Percentiles rank a stretch among this genome's conserved stretches.
phyloP scores from a whole-genome alignment of 2,888 invertebrate species.

The Sarcophaga rosellei region DNA sequence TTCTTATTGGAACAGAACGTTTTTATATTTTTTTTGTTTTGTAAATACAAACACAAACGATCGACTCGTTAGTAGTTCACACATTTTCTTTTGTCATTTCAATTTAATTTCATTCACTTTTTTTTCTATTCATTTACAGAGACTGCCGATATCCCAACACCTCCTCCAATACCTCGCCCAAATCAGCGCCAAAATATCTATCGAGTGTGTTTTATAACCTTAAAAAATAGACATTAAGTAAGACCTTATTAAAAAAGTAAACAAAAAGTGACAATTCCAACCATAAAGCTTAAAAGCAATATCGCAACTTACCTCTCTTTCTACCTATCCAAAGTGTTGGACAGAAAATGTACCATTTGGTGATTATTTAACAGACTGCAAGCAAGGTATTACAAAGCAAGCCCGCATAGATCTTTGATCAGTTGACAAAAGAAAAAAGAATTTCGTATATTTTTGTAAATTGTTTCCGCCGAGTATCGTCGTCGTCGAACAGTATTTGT shows the following conservation, averaged over 20 bases:
- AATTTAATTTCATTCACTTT: constrained; percentile 30
- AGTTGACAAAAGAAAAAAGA: not conserved
- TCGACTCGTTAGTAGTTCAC: constrained; percentile 34
- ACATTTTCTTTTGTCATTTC: constrained; percentile 54
- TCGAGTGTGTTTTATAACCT: constrained; percentile 32
- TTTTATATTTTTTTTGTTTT: not conserved
- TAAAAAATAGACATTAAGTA: constrained; percentile 25
- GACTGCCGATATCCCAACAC: not conserved
- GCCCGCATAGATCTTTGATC: constrained; percentile 9
- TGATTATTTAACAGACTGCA: constrained; percentile 34
- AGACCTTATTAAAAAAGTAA: no score
- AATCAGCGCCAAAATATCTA: not conserved
- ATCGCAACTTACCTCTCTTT: no score
- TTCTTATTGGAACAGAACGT: not conserved
- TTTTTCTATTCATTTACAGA: constrained; percentile 38
- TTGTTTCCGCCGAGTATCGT: constrained; percentile 1
- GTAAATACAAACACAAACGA: not conserved
- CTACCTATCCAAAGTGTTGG: no score
- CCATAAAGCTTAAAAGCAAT: not conserved
- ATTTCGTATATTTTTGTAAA: constrained; percentile 39
- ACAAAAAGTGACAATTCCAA: not conserved
- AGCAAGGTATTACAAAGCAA: not conserved
- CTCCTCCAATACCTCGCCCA: constrained; percentile 1
- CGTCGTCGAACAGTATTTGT: constrained; percentile 16
- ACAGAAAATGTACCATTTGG: constrained; percentile 38